Base-by-base conservation (phyloP, 2,888 invertebrate species). In the Macropis europaea region DNA sequence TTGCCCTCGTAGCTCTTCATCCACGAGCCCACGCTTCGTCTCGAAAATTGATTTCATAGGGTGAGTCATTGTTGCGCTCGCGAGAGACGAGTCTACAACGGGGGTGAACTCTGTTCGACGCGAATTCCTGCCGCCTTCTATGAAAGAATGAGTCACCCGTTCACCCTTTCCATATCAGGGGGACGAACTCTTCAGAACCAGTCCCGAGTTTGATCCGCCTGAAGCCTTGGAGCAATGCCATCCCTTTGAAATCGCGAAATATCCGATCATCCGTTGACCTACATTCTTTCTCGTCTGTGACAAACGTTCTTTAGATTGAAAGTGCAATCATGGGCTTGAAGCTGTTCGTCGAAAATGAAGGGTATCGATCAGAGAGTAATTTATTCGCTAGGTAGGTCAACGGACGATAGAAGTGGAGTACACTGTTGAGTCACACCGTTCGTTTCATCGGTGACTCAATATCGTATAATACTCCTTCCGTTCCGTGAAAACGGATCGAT, bases 391-490 rank as follows among this genome's bases (percentile, higher is more conserved):
- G 53, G 36, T 50, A 66, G 82, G 79, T 82, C 79, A 80, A 75
- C 26, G 80, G 32, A 76, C 82, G 60, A 9, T 52, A 61, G 64
- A 66, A 59, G 56, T 73, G 73, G 74, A 79, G 64, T 60, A 45
- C 56, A 66, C 52, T 32, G 66, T 68, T 86, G 86, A 86, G 77
- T 86, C 86, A 86, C 77, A 57, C 42, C 60, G 32, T 70, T 77
- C 59, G 64, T 63, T 71, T 74, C 53, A 67, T 60, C 62, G 80
- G 64, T 88, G 88, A 88, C 87, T 88, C 88, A 87, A 87, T 84
- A 81, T 80, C 80, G 68, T 78, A 74, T 84, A 85, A 83, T 82
- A 82, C 73, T 75, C 69, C 70, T 75, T 61, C 45, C 54, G 53
- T 82, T 79, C 82, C 47, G 48, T 60, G 82, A 82, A 82, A 22